Conservation (phyloP, 2,797 vertebrate genomes). For the Columba guinea region DNA sequence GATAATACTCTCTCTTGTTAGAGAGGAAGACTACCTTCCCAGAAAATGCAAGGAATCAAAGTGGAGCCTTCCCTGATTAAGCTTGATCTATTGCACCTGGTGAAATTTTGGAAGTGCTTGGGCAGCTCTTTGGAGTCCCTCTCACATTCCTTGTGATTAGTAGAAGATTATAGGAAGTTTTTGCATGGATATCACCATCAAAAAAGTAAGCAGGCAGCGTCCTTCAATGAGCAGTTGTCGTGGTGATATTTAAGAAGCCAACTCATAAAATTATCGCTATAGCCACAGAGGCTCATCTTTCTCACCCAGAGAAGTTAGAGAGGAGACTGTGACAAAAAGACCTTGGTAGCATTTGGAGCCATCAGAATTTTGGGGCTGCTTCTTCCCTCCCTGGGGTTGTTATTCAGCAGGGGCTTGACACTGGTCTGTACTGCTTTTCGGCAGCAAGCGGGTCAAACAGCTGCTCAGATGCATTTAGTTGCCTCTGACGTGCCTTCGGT, state of each 20-base stretch:
- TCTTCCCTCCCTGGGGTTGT: neutral
- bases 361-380: neutral
- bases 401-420: neutral
- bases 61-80: rapidly evolving
- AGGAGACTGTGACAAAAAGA: neutral
- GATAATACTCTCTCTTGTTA: neutral
- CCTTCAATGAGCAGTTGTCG: neutral
- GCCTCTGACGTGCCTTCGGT: neutral
- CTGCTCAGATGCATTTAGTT: neutral
- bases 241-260: neutral
- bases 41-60: neutral
- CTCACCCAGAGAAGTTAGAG: neutral
- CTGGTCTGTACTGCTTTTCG: neutral
- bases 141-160: neutral
- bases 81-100: neutral
- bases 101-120: neutral
- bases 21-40: neutral
- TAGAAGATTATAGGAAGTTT: constrained; percentile 10
- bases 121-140: neutral
- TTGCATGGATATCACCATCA: neutral
- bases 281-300: neutral
- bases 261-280: neutral
- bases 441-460: neutral
- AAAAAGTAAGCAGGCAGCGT: neutral
- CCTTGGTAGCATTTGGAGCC: neutral